Evolutionary conservation across 2,888 invertebrate genomes (phyloP).

Genomic region (Boloria selene): DNA sequence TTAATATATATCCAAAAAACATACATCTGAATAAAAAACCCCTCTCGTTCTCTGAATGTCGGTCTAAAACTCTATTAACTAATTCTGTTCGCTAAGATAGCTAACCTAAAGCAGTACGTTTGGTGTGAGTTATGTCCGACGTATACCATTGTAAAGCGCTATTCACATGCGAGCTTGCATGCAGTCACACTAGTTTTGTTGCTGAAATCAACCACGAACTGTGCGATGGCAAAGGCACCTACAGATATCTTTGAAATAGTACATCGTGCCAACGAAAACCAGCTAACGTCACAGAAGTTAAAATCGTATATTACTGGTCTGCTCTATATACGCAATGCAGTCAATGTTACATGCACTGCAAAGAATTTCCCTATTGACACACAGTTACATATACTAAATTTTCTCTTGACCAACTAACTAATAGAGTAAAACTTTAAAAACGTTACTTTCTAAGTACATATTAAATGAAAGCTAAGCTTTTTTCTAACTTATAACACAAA

Average conservation of each 20-base stretch:
- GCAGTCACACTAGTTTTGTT: slow-evolving; percentile 28
- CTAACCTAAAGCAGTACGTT: slow-evolving; percentile 13
- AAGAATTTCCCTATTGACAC: slow-evolving; percentile 10
- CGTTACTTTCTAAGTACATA: too few relatives aligned
- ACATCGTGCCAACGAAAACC: slow-evolving; percentile 29
- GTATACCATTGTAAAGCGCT: slow-evolving; percentile 29
- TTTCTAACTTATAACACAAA: too few relatives aligned
- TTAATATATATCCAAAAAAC: too few relatives aligned
- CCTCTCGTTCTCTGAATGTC: background rate
- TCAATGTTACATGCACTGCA: slow-evolving; percentile 16
- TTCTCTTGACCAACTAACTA: too few relatives aligned
- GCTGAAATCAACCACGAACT: slow-evolving; percentile 25
- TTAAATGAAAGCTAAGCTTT: too few relatives aligned
- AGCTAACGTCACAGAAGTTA: slow-evolving; percentile 23
- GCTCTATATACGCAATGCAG: slow-evolving; percentile 36
- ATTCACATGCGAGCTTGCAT: slow-evolving; percentile 42
- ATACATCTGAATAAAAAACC: too few relatives aligned
- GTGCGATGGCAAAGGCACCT: slow-evolving; percentile 25
- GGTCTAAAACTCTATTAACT: background rate
- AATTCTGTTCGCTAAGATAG: slow-evolving; percentile 9
- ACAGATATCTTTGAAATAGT: slow-evolving; percentile 30
- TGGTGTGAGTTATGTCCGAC: slow-evolving; percentile 25
- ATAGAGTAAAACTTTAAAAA: too few relatives aligned
- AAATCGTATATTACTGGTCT: slow-evolving; percentile 24
- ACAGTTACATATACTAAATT: background rate